Evolutionary conservation across 2,888 invertebrate species (phyloP).

Genomic region (Resseliella maxima): DNA sequence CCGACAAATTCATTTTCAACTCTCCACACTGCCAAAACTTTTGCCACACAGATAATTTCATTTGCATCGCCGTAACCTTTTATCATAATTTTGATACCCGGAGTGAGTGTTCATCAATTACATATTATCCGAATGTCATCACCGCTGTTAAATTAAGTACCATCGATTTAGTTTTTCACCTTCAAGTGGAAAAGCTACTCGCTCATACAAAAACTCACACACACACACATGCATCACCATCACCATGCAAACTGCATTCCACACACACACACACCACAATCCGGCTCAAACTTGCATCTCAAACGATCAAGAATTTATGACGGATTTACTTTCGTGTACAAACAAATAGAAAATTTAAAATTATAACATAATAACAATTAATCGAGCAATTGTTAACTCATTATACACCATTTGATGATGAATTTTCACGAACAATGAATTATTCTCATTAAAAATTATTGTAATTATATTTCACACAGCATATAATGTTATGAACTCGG

Average conservation of each 20-base stretch:
- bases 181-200: background rate
- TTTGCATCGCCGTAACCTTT: conserved; percentile 41
- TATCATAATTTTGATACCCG: conserved; percentile 51
- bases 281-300: background rate
- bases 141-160: conserved; percentile 43
- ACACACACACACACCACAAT: no score
- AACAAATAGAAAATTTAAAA: background rate
- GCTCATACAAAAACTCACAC: background rate
- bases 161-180: conserved; percentile 40
- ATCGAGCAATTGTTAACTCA: conserved; percentile 44
- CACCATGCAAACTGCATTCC: no score
- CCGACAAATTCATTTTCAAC: conserved; percentile 26
- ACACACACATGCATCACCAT: background rate
- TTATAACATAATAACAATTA: conserved; percentile 43
- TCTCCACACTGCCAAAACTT: background rate
- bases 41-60: conserved; percentile 40
- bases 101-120: conserved; percentile 48
- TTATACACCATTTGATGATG: conserved; percentile 38
- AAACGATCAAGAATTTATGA: conserved; percentile 18
- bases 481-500: background rate
- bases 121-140: conserved; percentile 48
- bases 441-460: conserved; percentile 41
- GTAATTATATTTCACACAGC: background rate
- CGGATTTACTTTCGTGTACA: conserved; percentile 7
- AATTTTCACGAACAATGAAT: conserved; percentile 51